Conservation (phyloP, 1,140 invertebrate genomes). For the Octopus bimaculoides region DNA sequence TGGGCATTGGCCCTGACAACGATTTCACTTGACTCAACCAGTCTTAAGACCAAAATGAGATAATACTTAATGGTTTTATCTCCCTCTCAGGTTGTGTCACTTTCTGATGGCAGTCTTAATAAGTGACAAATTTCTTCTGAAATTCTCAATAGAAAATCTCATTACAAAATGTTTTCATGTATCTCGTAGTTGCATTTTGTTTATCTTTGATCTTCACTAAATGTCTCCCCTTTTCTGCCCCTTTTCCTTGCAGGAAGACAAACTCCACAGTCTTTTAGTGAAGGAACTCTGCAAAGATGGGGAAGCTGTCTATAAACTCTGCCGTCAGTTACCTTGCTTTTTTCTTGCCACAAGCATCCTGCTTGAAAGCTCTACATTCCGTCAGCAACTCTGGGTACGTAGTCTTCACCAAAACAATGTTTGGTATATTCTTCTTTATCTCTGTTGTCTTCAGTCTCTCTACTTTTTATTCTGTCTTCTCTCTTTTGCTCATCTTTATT, state of each 20-base stretch:
- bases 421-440: too few relatives aligned
- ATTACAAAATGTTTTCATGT: neutral
- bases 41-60: too few relatives aligned
- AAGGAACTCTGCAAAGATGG: constrained; percentile 22
- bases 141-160: neutral
- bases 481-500: neutral
- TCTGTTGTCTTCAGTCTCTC: neutral
- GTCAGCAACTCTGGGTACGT: constrained; percentile 19
- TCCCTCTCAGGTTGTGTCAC: too few relatives aligned
- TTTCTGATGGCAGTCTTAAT: neutral
- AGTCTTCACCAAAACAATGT: too few relatives aligned
- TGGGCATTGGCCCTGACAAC: too few relatives aligned
- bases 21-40: too few relatives aligned
- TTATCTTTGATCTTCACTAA: neutral
- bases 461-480: neutral
- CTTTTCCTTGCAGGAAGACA: constrained; percentile 10
- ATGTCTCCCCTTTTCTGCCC: neutral
- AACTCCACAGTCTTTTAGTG: neutral
- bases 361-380: constrained; percentile 8
- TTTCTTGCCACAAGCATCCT: constrained; percentile 20
- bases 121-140: neutral
- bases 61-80: too few relatives aligned
- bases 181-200: neutral
- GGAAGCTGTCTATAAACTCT: constrained; percentile 20
- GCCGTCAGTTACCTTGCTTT: constrained; percentile 17